Evolutionary conservation across 2,797 vertebrate genomes (phyloP).

Genomic region (Cirrhinus molitorella): DNA sequence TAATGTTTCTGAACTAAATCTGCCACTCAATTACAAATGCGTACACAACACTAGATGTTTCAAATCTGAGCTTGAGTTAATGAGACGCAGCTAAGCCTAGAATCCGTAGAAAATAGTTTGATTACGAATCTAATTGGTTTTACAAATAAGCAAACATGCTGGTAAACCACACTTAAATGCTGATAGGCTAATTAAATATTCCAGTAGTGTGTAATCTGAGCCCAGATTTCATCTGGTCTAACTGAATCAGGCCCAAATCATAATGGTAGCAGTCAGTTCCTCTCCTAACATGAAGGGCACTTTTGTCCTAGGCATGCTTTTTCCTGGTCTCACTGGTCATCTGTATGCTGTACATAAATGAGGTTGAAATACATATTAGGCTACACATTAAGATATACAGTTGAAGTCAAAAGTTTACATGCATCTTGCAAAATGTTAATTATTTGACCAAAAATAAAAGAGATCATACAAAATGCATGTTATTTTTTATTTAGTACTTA

Average conservation of each 20-base stretch:
- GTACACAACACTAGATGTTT: background rate
- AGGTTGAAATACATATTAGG: background rate
- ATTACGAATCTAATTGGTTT: slow-evolving; percentile 7
- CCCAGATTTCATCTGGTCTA: slow-evolving; percentile 19
- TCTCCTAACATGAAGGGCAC: slow-evolving; percentile 5
- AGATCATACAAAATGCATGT: too few relatives aligned
- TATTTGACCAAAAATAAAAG: too few relatives aligned
- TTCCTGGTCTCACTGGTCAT: slow-evolving; percentile 19
- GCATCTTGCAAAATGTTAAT: too few relatives aligned
- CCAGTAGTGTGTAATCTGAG: slow-evolving; percentile 23
- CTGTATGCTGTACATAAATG: slow-evolving; percentile 17
- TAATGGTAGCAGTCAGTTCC: slow-evolving; percentile 11
- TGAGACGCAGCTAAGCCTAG: background rate
- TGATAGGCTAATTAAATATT: slow-evolving; percentile 25
- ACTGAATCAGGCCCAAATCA: slow-evolving; percentile 21
- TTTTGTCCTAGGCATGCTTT: slow-evolving; percentile 11
- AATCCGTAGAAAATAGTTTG: slow-evolving; percentile 3
- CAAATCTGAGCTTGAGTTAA: slow-evolving; percentile 2
- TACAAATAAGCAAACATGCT: slow-evolving; percentile 15
- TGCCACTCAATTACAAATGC: background rate
- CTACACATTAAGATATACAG: background rate
- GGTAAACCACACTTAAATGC: slow-evolving; percentile 21
- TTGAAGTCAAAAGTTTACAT: too few relatives aligned
- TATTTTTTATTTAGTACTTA: too few relatives aligned
- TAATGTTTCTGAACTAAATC: slow-evolving; percentile 2